Evolutionary conservation across 2,888 invertebrate genomes (phyloP).

Genomic region (Cerastoderma edule): DNA sequence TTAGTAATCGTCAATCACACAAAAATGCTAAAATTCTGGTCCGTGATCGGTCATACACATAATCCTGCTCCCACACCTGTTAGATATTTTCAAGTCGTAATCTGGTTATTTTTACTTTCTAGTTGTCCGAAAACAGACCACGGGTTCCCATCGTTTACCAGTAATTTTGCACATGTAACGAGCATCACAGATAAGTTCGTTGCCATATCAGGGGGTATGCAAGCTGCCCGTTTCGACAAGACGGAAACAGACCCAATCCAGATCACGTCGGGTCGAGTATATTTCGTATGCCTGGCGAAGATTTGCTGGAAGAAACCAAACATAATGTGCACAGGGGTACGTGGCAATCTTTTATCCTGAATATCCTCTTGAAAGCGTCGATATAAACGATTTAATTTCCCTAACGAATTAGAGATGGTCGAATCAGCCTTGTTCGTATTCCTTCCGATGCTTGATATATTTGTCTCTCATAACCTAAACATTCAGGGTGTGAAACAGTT

Average conservation of each 20-base stretch:
- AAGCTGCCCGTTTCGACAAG: not conserved
- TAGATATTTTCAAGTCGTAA: too few species aligned
- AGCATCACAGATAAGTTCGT: not conserved
- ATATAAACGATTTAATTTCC: too few species aligned
- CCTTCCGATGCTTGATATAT: too few species aligned
- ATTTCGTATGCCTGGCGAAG: conserved; percentile 15
- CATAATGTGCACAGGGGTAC: conserved; percentile 14
- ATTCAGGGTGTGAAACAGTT: too few species aligned
- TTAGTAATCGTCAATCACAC: too few species aligned
- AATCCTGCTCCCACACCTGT: too few species aligned
- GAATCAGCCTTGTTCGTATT: too few species aligned
- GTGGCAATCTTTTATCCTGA: not conserved
- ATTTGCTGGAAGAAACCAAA: conserved; percentile 11
- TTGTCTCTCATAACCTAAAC: too few species aligned
- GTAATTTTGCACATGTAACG: not conserved
- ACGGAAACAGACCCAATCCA: not conserved
- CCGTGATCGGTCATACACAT: too few species aligned
- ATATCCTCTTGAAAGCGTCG: too few species aligned
- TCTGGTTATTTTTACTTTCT: not conserved
- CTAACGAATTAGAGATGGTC: too few species aligned
- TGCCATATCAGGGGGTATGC: not conserved
- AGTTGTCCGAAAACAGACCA: conserved; percentile 17
- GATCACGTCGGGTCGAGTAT: not conserved
- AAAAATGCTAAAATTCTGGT: too few species aligned
- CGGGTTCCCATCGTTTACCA: not conserved